Evolutionary conservation across 2,888 invertebrate species (phyloP).

Genomic region (Epinotia ramella): DNA sequence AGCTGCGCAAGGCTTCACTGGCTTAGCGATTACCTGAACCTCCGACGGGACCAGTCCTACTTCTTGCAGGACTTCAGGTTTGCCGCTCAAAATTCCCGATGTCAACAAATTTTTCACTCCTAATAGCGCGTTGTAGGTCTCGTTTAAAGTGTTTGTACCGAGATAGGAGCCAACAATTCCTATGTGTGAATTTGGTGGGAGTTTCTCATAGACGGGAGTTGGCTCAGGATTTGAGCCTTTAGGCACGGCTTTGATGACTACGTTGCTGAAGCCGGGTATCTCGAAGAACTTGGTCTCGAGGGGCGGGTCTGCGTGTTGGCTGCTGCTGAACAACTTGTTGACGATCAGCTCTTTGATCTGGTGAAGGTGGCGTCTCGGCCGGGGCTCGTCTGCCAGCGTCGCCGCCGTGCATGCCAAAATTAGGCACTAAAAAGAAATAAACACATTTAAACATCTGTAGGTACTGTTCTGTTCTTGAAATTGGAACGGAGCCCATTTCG

Average conservation of each 20-base stretch:
- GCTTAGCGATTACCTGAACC: conserved; percentile 1
- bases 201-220: conserved; percentile 2
- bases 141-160: conserved; percentile 41
- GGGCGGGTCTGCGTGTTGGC: neutral
- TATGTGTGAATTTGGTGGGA: conserved; percentile 27
- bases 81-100: conserved; percentile 40
- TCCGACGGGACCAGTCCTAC: conserved; percentile 9
- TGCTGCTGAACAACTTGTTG: conserved; percentile 27
- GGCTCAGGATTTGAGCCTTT: conserved; percentile 6
- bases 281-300: conserved; percentile 16
- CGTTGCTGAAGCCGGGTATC: conserved; percentile 44
- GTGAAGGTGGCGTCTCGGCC: conserved; percentile 28
- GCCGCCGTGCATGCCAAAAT: conserved; percentile 53
- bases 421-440: conserved; percentile 59
- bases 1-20: conserved; percentile 17
- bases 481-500: no score
- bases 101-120: conserved; percentile 41
- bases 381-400: conserved; percentile 48
- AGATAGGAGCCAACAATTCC: conserved; percentile 44
- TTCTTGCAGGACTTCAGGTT: conserved; percentile 9
- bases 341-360: conserved; percentile 34
- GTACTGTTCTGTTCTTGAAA: no score
- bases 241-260: conserved; percentile 45
- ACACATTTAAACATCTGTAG: conserved; percentile 12
- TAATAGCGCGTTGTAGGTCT: conserved; percentile 41